These are phyloP conservation scores for Notarius quadriscutis DNA, from an alignment of 2,113 vertebrate genomes.

Conservation along the genomic window DNA sequence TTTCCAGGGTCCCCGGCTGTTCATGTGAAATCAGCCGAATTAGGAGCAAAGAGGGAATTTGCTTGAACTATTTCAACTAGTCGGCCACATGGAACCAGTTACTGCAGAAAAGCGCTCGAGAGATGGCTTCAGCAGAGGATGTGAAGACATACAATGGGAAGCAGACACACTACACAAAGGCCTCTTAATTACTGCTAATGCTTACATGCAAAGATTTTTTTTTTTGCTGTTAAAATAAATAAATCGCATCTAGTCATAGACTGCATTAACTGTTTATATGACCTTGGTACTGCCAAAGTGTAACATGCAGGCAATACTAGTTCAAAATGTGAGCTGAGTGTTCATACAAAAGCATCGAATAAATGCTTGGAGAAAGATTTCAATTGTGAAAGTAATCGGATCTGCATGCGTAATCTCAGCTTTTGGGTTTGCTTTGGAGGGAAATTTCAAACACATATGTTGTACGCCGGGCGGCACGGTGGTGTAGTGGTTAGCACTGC, in stretches of 20 bases:
- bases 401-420: background rate
- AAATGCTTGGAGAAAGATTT: background rate
- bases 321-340: background rate
- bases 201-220: background rate
- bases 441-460: background rate
- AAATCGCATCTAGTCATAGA: background rate
- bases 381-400: background rate
- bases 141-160: conserved; percentile 10
- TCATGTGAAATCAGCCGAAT: conserved; percentile 56
- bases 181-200: background rate
- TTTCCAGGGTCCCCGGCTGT: conserved; percentile 44
- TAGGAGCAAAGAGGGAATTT: conserved; percentile 61
- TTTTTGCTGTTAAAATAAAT: background rate
- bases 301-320: background rate
- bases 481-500: no score
- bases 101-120: conserved; percentile 40
- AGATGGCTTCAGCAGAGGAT: conserved; percentile 56
- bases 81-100: conserved; percentile 62
- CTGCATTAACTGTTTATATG: background rate
- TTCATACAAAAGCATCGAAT: background rate
- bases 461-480: background rate
- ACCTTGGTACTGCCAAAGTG: background rate
- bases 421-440: background rate
- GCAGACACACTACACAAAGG: background rate
- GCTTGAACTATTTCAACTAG: conserved; percentile 57